Base-by-base conservation (phyloP, 30 jellyfish, hydroid and myxozoan genomes). In the Chrysaora quinquecirrha region DNA sequence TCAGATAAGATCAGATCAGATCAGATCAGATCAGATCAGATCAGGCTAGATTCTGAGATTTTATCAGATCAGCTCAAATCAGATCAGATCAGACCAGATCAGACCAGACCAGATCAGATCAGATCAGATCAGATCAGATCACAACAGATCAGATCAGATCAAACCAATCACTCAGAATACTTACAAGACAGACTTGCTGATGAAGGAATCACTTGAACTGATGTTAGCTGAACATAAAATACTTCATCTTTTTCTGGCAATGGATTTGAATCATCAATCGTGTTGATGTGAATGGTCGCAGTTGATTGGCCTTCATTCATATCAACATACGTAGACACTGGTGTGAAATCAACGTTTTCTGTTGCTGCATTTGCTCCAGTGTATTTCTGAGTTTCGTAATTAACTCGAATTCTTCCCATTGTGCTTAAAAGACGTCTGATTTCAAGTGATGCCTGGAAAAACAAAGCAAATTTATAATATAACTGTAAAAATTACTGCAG, bases 341-440 rank as follows among this genome's bases (percentile, higher is more conserved):
- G 72, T 14, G 71, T 72, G 63, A 75, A 94, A 54, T 94, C 99
- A 11, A 50, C 63, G 30, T 72, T 84, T 19, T 90, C 96, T 2
- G 71, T 56, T 1, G 97, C 99, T 62, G 96, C 84, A 32, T 78
- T 79, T 12, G 78, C 34, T 18, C 93, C 96, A 16, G 52, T 35
- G 72, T 61, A 71, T 38, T 31, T 52, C 68, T 64, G 80, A 12
- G 99, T 94, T 25, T 73, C 70, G 75, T 79, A 87, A 48, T 69
- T 20, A 21, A 94, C 95, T 20, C 95, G 89, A 32, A 94, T 80
- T 7, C 83, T 76, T 30, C 97, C 99, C 34, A 73, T 76, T 1
- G 97, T 89, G 76, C 97, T 89, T 50, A 80, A 71, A 14, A 73
- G 86, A 25, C 99, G 80, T 20, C 85, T 75, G 3, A 94, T 72